Evolutionary conservation across 2,797 vertebrate species (phyloP).

Genomic region (Neoniphon sammara): DNA sequence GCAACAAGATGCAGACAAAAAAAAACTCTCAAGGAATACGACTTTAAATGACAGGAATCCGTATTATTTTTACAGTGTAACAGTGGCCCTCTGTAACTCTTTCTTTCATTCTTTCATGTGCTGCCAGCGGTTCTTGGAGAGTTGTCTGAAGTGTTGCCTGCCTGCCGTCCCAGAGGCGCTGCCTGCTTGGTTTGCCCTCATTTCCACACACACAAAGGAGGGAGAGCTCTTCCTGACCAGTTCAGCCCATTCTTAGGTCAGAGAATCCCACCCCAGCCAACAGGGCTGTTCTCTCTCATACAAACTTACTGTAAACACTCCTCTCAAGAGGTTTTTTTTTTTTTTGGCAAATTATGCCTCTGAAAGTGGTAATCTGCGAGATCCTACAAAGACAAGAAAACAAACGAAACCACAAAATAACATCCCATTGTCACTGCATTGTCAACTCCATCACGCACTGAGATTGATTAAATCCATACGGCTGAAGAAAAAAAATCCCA

Average conservation of each 20-base stretch:
- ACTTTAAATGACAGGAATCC: neutral
- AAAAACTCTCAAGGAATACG: no score
- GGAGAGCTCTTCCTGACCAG: slow-evolving; percentile 65
- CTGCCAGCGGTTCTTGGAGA: slow-evolving; percentile 65
- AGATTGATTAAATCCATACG: slow-evolving; percentile 53
- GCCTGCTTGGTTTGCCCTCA: slow-evolving; percentile 42
- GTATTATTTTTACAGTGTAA: slow-evolving; percentile 17
- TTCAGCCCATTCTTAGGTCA: slow-evolving; percentile 53
- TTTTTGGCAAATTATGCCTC: neutral
- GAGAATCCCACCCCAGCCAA: slow-evolving; percentile 51
- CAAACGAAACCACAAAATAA: slow-evolving; percentile 33
- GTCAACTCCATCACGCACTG: slow-evolving; percentile 18
- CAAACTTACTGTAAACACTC: neutral
- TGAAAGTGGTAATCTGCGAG: neutral
- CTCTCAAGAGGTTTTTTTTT: slow-evolving; percentile 1
- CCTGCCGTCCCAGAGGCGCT: slow-evolving; percentile 45
- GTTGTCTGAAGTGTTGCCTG: slow-evolving; percentile 54
- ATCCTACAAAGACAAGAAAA: neutral
- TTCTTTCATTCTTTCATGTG: slow-evolving; percentile 65
- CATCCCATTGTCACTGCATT: slow-evolving; percentile 33
- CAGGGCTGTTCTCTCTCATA: slow-evolving; percentile 23
- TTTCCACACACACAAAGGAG: slow-evolving; percentile 61
- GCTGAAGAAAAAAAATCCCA: neutral
- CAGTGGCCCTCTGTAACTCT: slow-evolving; percentile 7
- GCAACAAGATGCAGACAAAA: no score